phyloP scores from a whole-genome alignment of 2,113 vertebrate genomes.

The Ardeotis arabs region DNA sequence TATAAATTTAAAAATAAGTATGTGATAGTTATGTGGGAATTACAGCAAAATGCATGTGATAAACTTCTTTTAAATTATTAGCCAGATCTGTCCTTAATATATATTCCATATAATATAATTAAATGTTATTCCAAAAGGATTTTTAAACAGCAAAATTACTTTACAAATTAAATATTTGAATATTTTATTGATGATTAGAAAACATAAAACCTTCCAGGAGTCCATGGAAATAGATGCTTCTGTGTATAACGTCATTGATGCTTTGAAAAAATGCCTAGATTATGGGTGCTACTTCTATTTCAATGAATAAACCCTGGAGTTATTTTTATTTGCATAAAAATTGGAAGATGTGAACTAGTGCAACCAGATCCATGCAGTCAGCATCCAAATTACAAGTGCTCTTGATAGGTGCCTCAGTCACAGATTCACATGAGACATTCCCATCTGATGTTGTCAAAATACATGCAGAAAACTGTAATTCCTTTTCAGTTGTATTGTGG shows the following conservation, averaged over 20 bases:
- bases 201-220: constrained; percentile 37
- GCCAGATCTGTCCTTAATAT: not conserved
- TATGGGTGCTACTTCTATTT: not conserved
- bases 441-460: not conserved
- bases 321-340: constrained; percentile 1
- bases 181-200: constrained; percentile 55
- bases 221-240: constrained; percentile 14
- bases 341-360: not conserved
- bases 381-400: not conserved
- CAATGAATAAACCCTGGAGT: not conserved
- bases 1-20: not conserved
- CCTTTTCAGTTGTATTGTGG: not conserved
- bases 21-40: not conserved
- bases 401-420: not conserved
- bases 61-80: not conserved
- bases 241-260: not conserved
- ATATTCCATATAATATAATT: not conserved
- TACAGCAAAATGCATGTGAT: not conserved
- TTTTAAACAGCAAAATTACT: constrained; percentile 17
- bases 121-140: not conserved
- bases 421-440: not conserved
- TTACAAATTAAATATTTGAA: constrained; percentile 48
- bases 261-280: not conserved
- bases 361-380: not conserved
- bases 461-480: not conserved